A percentile compares a stretch with the other conserved stretches of the same genome.
Evolutionary conservation across 2,888 invertebrate genomes (phyloP).

Genomic region (Dusona sp.): DNA sequence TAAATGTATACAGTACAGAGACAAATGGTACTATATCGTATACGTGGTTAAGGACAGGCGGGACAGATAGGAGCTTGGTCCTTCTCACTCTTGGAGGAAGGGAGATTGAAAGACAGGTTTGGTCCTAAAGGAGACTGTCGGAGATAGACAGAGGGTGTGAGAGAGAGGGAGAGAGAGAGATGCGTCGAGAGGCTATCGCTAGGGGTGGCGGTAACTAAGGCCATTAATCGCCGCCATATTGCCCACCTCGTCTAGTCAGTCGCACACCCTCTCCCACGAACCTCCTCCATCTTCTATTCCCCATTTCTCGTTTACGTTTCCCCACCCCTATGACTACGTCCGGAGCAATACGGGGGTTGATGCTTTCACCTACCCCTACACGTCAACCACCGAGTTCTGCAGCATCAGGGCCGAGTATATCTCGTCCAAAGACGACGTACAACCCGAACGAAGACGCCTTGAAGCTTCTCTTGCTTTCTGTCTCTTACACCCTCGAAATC

Average conservation of each 20-base stretch:
- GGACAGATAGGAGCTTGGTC: constrained; percentile 49
- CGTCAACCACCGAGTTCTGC: constrained; percentile 68
- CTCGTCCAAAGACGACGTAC: constrained; percentile 61
- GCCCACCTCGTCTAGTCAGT: constrained; percentile 78
- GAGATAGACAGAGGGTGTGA: constrained; percentile 10
- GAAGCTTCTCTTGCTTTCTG: constrained; percentile 33
- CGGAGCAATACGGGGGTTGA: constrained; percentile 53
- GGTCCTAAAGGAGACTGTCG: constrained; percentile 33
- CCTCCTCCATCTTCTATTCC: constrained; percentile 26
- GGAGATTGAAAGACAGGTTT: constrained; percentile 44
- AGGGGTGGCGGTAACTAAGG: constrained; percentile 76
- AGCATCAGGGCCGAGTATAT: constrained; percentile 67
- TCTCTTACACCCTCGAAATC: constrained; percentile 10
- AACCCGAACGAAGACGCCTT: constrained; percentile 53
- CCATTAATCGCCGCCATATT: constrained; percentile 81
- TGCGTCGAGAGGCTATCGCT: constrained; percentile 65
- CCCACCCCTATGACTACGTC: constrained; percentile 27
- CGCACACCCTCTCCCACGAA: constrained; percentile 67
- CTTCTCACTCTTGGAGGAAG: constrained; percentile 42
- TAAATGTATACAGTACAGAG: constrained; percentile 30
- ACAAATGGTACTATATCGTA: constrained; percentile 40
- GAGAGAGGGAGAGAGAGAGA: constrained; percentile 28
- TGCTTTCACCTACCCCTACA: constrained; percentile 47
- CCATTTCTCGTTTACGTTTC: constrained; percentile 29
- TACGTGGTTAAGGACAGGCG: constrained; percentile 51